These are phyloP conservation scores for Ferdinandea cuprea DNA, from an alignment of 2,888 invertebrate species.

Conservation along the genomic window DNA sequence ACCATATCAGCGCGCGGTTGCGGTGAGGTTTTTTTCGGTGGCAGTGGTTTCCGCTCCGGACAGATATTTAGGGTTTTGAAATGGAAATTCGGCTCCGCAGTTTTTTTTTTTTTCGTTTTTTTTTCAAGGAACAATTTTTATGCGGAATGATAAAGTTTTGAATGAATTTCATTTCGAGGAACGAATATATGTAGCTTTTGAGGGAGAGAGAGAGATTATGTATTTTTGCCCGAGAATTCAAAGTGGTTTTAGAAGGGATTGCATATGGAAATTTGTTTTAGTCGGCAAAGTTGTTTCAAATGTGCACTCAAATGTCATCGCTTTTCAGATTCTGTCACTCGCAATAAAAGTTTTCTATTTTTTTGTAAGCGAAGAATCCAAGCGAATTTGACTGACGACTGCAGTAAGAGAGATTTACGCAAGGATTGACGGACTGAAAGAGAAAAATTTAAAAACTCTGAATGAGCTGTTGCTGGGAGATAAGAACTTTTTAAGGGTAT, in stretches of 20 bases:
- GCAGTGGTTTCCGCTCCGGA: constrained; percentile 24
- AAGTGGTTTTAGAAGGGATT: constrained; percentile 4
- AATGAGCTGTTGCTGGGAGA: too few relatives aligned
- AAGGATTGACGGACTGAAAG: too few relatives aligned
- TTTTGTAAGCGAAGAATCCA: too few relatives aligned
- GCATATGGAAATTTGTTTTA: not conserved
- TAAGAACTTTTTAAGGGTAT: too few relatives aligned
- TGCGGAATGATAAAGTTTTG: constrained; percentile 49
- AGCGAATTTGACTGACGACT: too few relatives aligned
- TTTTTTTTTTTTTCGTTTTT: too few relatives aligned
- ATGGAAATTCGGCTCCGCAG: constrained; percentile 64
- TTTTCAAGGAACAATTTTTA: constrained; percentile 12
- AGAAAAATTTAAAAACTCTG: too few relatives aligned
- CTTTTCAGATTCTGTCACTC: too few relatives aligned
- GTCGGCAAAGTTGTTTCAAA: not conserved
- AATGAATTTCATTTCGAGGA: constrained; percentile 44
- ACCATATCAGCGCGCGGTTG: constrained; percentile 49
- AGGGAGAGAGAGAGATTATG: too few relatives aligned
- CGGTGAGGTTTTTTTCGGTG: constrained; percentile 28
- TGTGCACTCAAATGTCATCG: not conserved
- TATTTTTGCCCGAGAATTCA: not conserved
- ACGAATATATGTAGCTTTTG: too few relatives aligned
- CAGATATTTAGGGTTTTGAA: constrained; percentile 58
- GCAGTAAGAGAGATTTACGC: too few relatives aligned
- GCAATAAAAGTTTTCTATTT: too few relatives aligned